These are phyloP conservation scores for Aphaenogaster floridana DNA, from an alignment of 1,140 invertebrate species.

Conservation along the genomic window DNA sequence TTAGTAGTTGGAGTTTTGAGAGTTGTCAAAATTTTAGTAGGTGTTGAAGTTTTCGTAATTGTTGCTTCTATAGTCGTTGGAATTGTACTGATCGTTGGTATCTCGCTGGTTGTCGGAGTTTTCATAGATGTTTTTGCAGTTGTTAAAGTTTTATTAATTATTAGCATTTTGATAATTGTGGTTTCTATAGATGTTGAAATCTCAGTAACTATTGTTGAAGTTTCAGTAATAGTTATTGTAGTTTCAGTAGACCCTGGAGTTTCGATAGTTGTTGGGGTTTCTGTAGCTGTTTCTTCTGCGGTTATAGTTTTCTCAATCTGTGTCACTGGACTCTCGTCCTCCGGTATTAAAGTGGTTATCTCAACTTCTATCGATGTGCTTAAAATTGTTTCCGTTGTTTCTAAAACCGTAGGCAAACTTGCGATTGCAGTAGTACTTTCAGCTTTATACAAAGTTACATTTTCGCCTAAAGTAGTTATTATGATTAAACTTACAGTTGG, in stretches of 20 bases:
- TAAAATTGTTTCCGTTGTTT: conserved; percentile 16
- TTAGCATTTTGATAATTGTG: neutral
- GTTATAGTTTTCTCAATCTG: conserved; percentile 53
- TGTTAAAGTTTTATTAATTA: conserved; percentile 5
- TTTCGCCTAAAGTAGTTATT: neutral
- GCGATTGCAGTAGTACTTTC: neutral
- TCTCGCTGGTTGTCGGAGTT: neutral
- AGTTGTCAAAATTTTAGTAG: neutral
- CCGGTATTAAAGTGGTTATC: conserved; percentile 3
- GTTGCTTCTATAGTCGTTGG: neutral
- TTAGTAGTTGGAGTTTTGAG: neutral
- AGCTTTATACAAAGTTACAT: neutral
- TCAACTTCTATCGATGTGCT: neutral
- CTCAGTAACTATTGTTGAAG: neutral
- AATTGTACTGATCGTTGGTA: neutral
- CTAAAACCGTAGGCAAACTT: conserved; percentile 1
- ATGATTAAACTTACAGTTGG: neutral
- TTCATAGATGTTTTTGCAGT: neutral
- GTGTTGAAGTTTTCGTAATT: neutral
- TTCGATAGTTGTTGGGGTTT: neutral
- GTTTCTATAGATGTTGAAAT: neutral
- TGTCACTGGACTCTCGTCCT: conserved; percentile 29
- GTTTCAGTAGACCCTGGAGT: neutral
- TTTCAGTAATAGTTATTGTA: neutral
- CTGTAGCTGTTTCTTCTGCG: conserved; percentile 41